phyloP scores from a whole-genome alignment of 1,140 invertebrate genomes.

The Goniozus legneri region DNA sequence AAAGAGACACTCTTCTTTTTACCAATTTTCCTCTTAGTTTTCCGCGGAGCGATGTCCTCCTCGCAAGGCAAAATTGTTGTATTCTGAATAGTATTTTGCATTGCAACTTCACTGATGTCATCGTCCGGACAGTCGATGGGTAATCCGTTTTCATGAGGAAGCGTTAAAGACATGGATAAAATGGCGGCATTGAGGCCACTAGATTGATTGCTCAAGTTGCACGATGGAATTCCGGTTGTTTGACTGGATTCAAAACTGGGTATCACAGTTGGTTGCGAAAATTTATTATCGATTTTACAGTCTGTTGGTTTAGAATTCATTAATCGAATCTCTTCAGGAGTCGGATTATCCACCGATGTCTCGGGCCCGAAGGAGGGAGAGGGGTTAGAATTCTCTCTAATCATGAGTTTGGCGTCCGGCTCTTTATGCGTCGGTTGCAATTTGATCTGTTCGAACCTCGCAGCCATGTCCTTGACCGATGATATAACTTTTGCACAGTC shows the following conservation, averaged over 20 bases:
- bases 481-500: constrained; percentile 44
- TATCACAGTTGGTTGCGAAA: constrained; percentile 22
- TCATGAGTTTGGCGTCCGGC: neutral
- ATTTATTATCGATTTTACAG: constrained; percentile 25
- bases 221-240: constrained; percentile 14
- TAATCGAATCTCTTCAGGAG: neutral
- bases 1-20: constrained; percentile 94
- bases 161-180: constrained; percentile 46
- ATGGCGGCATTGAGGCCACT: constrained; percentile 44
- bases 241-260: constrained; percentile 38
- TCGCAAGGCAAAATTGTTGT: constrained; percentile 47
- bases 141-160: constrained; percentile 50
- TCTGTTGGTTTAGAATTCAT: neutral
- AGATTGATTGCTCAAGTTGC: constrained; percentile 14
- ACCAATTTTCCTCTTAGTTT: constrained; percentile 55
- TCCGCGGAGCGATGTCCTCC: constrained; percentile 44
- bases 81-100: constrained; percentile 53
- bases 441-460: constrained; percentile 73
- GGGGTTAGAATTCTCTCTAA: neutral
- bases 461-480: constrained; percentile 76
- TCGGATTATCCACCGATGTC: neutral
- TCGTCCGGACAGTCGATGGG: constrained; percentile 50
- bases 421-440: constrained; percentile 24
- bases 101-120: constrained; percentile 51
- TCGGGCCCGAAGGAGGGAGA: constrained; percentile 3